Conservation (phyloP, 2,113 vertebrate genomes). For the Lota lota region DNA sequence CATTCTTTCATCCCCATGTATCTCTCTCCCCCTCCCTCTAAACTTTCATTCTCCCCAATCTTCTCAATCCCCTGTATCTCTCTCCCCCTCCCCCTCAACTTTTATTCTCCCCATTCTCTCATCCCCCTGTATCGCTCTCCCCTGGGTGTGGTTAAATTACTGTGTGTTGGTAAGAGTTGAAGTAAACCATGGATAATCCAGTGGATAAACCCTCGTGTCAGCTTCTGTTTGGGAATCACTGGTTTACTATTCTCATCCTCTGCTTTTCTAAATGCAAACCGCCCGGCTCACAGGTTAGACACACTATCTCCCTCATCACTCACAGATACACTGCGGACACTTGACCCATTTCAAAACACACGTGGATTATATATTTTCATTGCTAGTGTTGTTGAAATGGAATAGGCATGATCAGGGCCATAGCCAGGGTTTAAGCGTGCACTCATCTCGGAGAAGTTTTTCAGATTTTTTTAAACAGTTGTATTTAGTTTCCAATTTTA, state of each 20-base stretch:
- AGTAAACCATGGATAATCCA: constrained; percentile 61
- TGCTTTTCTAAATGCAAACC: constrained; percentile 53
- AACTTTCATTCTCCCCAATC: neutral
- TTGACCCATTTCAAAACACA: too few species aligned
- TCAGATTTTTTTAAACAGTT: too few species aligned
- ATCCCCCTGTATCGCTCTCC: constrained; percentile 30
- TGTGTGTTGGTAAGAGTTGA: constrained; percentile 64
- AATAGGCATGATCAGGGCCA: too few species aligned
- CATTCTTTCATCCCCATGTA: constrained; percentile 18
- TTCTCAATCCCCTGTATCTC: neutral
- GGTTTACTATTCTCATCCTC: constrained; percentile 61
- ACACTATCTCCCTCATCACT: constrained; percentile 12
- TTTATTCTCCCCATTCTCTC: constrained; percentile 4
- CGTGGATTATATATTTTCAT: too few species aligned
- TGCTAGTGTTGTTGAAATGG: too few species aligned
- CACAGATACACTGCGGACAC: too few species aligned
- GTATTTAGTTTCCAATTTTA: too few species aligned
- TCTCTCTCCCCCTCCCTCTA: constrained; percentile 19
- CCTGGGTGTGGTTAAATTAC: constrained; percentile 49
- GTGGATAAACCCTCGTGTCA: constrained; percentile 63
- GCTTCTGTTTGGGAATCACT: constrained; percentile 52
- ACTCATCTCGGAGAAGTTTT: too few species aligned
- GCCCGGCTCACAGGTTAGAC: constrained; percentile 33
- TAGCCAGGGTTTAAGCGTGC: too few species aligned
- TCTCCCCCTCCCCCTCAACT: constrained; percentile 13